These are phyloP conservation scores for Ochotona princeps DNA, from an alignment of 2,113 vertebrate species.

Conservation along the genomic window DNA sequence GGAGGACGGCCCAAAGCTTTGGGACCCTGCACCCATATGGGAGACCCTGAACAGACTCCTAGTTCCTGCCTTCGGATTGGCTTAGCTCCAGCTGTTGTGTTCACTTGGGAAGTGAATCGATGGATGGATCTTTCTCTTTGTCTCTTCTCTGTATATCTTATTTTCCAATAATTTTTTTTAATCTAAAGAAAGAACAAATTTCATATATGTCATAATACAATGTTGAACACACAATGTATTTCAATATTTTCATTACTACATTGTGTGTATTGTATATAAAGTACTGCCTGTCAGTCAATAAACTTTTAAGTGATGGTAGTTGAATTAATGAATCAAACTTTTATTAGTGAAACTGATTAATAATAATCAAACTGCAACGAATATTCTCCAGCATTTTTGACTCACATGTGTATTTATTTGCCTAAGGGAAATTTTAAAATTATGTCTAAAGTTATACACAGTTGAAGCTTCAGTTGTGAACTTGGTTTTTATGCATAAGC, in stretches of 20 bases:
- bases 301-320: background rate
- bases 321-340: constrained; percentile 6
- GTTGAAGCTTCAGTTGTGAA: constrained; percentile 15
- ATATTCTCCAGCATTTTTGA: constrained; percentile 2
- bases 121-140: too few species aligned
- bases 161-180: too few species aligned
- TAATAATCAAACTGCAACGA: background rate
- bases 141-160: too few species aligned
- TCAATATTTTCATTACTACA: constrained; percentile 6
- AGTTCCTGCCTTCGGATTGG: too few species aligned
- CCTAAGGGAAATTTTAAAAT: constrained; percentile 7
- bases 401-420: background rate
- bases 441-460: constrained; percentile 22
- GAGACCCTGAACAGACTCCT: too few species aligned
- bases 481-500: constrained; percentile 3
- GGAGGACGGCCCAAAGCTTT: too few species aligned
- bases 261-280: background rate
- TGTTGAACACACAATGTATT: too few species aligned
- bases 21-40: too few species aligned
- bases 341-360: background rate
- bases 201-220: too few species aligned
- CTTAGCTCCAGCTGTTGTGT: too few species aligned
- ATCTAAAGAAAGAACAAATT: too few species aligned
- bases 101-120: too few species aligned
- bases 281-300: background rate